Evolutionary conservation across 2,113 vertebrate genomes (phyloP), one percentile per base, ranked within the genome.

Genomic region (Motacilla alba): DNA sequence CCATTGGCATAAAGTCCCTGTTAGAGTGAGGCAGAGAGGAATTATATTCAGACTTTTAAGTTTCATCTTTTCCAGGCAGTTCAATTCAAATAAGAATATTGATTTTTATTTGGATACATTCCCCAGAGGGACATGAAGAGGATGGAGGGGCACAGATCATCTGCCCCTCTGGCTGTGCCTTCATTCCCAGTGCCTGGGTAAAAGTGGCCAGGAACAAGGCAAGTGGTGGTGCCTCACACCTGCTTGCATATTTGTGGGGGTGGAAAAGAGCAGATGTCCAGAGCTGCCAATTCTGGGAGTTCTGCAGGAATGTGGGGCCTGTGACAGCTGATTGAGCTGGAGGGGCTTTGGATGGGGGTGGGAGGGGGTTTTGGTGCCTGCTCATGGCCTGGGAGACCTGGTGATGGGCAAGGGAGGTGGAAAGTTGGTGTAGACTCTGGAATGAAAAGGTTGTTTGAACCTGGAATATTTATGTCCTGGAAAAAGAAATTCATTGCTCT

Each of bases 241-340:
- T 97, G 97, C 95, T 97, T 91, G 89, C 96, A 97, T 96, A 83
- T 83, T 97, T 97, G 97, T 1, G 94, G 92, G 97, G 94, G 92
- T 86, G 90, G 92, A 94, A 92, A 92, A 92, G 80, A 97, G 95
- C 97, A 97, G 96, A 95, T 97, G 97, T 93, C 89, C 70, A 95
- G 89, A 82, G 70, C 93, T 94, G 92, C 88, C 77, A 86, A 2
- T 77, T 93, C 84, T 94, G 74, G 87, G 94, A 95, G 86, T 83
- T 62, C 64, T 84, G 80, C 20, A 88, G 88, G 95, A 94, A 94
- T 95, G 78, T 3, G 4, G 83, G 62, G 86, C 78, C 63, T 46
- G 85, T 81, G 92, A 92, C 97, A 97, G 97, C 97, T 97, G 97
- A 95, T 58, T 70, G 85, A 95, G 83, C 62, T 66, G 70, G 56